Evolutionary conservation across 2,888 invertebrate genomes (phyloP), one percentile per base, ranked within the genome.

Genomic region (Pristionchus exspectatus): DNA sequence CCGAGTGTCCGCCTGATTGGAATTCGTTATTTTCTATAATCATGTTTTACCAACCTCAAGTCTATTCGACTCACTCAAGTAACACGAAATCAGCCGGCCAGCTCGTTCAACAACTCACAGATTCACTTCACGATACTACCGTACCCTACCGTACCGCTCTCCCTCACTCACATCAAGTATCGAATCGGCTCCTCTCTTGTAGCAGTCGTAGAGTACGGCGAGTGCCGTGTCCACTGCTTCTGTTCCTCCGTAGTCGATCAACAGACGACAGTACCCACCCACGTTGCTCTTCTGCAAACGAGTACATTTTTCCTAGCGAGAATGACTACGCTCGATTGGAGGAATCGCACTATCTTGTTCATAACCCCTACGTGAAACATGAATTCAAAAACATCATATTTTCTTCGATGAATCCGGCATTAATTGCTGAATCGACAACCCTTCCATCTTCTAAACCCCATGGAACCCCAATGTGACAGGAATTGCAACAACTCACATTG

Each of bases 191-290:
- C n/a, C 89, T 59, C 50, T 27, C 27, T 59, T 27, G 24, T 89
- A 89, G 44, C 69, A 59, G 18, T 81, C 63, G 44, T 33, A 10
- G 66, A 89, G 59, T 1, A 83, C 83, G 4, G 38, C 33, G 44
- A 89, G 38, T 38, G 89, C 89, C 21, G 63, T 69, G 12, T 72
- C 44, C 24, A 89, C 30, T 18, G 38, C 81, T 12, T 89, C 89
- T 4, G n/a, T 27, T 24, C 81, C 50, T 27, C 81, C 81, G 66
- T 89, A 89, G 66, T 89, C 83, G 5, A 89, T 18, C 44, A 89
- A n/a, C 38, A 89, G 18, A 63, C 89, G 59, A 44, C 38, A 38
- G 89, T 89, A 89, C 10, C 63, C 83, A 14, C 63, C 81, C 38
- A 21, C 63, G 56, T 89, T 69, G 66, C 30, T 38, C 50, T 81